Conservation (phyloP, 2,888 invertebrate species). For the Lasioglossum vierecki region DNA sequence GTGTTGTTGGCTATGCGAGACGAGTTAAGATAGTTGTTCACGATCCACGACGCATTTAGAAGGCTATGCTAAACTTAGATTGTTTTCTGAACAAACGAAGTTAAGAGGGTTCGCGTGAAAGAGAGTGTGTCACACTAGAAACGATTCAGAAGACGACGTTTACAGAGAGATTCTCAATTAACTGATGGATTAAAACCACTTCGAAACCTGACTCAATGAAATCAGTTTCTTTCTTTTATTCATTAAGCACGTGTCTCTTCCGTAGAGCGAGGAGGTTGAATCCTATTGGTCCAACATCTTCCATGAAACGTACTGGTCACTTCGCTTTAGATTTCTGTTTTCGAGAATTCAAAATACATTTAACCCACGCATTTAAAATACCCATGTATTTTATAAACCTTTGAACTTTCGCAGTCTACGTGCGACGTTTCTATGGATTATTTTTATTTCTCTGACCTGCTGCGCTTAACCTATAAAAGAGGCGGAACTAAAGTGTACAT, state of each 20-base stretch:
- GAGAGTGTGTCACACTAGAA: conserved; percentile 24
- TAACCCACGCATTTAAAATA: not conserved
- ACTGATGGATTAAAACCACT: conserved; percentile 31
- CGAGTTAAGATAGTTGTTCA: conserved; percentile 63
- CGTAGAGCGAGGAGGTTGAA: not conserved
- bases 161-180: conserved; percentile 29
- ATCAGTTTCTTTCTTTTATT: not conserved
- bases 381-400: not conserved
- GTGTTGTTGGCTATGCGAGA: conserved; percentile 23
- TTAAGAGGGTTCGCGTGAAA: conserved; percentile 42
- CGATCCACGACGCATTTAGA: conserved; percentile 63
- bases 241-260: not conserved
- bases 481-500: conserved; percentile 2
- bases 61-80: conserved; percentile 67
- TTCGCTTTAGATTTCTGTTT: not conserved
- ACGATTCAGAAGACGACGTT: conserved; percentile 11
- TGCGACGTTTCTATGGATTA: not conserved
- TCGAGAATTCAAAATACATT: not conserved
- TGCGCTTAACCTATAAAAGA: conserved; percentile 12
- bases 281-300: not conserved
- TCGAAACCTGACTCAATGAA: not conserved
- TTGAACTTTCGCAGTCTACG: not conserved
- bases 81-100: conserved; percentile 67
- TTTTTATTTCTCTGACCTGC: not conserved
- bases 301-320: not conserved